Evolutionary conservation across 2,113 vertebrate species (phyloP).

Genomic region (Lagopus muta): DNA sequence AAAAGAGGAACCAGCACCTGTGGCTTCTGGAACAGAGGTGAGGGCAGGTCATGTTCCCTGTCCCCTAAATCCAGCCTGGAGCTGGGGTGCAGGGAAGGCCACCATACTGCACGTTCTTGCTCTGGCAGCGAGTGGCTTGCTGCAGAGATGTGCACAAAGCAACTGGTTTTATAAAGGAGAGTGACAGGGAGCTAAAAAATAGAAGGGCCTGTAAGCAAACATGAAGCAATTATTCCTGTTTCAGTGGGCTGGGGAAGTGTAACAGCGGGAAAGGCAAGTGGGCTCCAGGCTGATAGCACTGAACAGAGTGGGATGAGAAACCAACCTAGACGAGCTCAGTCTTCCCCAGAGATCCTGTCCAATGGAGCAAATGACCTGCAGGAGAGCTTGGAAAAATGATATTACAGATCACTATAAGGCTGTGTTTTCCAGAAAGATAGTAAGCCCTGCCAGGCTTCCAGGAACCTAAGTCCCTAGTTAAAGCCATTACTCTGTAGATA

Average conservation of each 20-base stretch:
- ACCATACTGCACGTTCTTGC: not conserved
- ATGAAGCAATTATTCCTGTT: not conserved
- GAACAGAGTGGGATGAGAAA: not conserved
- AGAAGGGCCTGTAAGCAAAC: not conserved
- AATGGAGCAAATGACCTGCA: too few species aligned
- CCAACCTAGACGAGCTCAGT: not conserved
- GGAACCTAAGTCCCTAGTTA: too few species aligned
- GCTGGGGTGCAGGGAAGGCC: not conserved
- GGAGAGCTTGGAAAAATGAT: too few species aligned
- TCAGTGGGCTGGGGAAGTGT: not conserved
- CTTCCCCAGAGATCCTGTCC: too few species aligned
- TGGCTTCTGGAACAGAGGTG: constrained; percentile 5
- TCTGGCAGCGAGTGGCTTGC: not conserved
- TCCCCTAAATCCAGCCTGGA: not conserved
- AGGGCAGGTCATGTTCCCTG: not conserved
- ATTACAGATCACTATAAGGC: too few species aligned
- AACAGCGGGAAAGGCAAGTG: not conserved
- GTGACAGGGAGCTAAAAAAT: not conserved
- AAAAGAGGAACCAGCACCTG: not conserved
- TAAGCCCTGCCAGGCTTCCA: too few species aligned
- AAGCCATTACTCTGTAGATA: too few species aligned
- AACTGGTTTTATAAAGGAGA: not conserved
- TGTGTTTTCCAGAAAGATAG: too few species aligned
- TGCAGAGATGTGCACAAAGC: constrained; percentile 44
- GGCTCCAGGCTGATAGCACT: not conserved